Base-by-base conservation (phyloP, 2,113 vertebrate species). In the Aptenodytes patagonicus region DNA sequence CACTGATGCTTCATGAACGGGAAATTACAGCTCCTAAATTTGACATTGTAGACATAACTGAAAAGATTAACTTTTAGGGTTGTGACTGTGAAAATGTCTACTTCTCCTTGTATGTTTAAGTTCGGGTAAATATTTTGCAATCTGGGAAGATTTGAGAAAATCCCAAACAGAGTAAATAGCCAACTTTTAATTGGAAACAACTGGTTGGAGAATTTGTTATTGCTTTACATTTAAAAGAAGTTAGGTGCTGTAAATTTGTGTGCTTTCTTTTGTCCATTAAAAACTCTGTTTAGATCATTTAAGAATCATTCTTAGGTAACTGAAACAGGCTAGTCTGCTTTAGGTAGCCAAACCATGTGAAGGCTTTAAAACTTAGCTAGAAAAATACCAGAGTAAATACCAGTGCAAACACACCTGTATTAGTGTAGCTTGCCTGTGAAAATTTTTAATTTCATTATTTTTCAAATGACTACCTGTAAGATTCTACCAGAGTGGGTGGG, bases 41-140 rank as follows among this genome's bases (percentile, higher is more conserved):
- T 80, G 84, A 57, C 75, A 20, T 9, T 84, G 42, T 92, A 75
- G 93, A 75, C 69, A 75, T 89, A 91, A 81, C 44, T 71, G 68
- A 47, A 61, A 83, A 71, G 52, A 66, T 80, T 65, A 80, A 83
- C 61, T 57, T 87, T 44, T 64, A 38, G 52, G 52, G 26, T 71
- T 93, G 52, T 89, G 73, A 66, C 77, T 94, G 57, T 79, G 81
- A 57, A 92, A 95, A 89, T 79, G 24, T 71, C 90, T 88, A 5
- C 42, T 91, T 55, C n/a, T 81, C 47, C 28, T 44, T 75, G 60
- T 58, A 34, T 89, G 36, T 93, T 69, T 84, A 87, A 87, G 47
- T 91, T 96, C 29, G 36, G 15, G 52, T 93, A 96, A 93, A 91
- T 96, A 94, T 91, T 96, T 95, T 84, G 77, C 93, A 92, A 81